Evolutionary conservation across 92 coral and sea anemone genomes (phyloP).

Genomic region (Palythoa grandis): DNA sequence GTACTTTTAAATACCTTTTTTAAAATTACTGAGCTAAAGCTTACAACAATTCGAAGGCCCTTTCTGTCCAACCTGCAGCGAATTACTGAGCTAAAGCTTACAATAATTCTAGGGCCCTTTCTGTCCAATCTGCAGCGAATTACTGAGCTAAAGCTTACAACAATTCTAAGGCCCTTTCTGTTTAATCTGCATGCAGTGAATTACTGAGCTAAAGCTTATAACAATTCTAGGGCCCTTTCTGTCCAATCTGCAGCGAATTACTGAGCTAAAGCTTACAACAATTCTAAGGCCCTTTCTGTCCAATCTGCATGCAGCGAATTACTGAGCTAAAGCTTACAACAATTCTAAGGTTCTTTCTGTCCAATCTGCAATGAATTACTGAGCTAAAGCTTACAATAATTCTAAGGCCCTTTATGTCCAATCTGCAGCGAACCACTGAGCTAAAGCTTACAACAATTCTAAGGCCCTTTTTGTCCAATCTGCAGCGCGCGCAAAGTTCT

Average conservation of each 20-base stretch:
- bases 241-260: slow-evolving; percentile 30
- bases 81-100: no score
- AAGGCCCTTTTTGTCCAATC: slow-evolving; percentile 51
- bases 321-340: slow-evolving; percentile 11
- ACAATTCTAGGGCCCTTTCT: slow-evolving; percentile 36
- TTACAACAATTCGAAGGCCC: slow-evolving; percentile 33
- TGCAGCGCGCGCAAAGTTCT: slow-evolving; percentile 39
- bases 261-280: no score
- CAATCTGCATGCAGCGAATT: no score
- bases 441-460: slow-evolving; percentile 14
- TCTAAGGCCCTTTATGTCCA: no score
- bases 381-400: no score
- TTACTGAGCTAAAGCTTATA: slow-evolving; percentile 25
- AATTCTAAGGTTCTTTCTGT: slow-evolving; percentile 32
- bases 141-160: slow-evolving; percentile 7
- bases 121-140: no score
- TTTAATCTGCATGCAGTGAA: slow-evolving; percentile 33
- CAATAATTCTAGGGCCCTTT: no score
- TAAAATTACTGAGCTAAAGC: not conserved
- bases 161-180: slow-evolving; percentile 39
- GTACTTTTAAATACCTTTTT: no score
- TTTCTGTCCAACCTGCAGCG: slow-evolving; percentile 45
- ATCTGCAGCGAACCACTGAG: no score
- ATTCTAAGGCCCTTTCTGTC: no score
- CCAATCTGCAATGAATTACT: slow-evolving; percentile 21